Evolutionary conservation across 1,140 invertebrate species (phyloP), one percentile per base, ranked within the genome.

Genomic region (Apis laboriosa): DNA sequence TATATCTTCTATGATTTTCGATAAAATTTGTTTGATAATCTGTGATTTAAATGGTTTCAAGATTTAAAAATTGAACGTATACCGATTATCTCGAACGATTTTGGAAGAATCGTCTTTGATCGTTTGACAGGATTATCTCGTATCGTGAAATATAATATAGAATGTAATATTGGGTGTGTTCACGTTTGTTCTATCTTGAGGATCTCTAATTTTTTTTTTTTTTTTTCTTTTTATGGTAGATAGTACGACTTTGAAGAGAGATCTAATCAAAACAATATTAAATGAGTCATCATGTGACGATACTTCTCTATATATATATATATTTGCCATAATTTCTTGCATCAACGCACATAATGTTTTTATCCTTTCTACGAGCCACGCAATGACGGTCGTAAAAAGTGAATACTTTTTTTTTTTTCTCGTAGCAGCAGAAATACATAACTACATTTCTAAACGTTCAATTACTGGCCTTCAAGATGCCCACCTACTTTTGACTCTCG

Each of bases 181-280:
- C n/a, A 1, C 9, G 24, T 19, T 60, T 28, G 74, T 51, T 21
- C 43, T 64, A 77, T 77, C 51, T 76, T 34, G 21, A 51, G n/a
- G 19, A 64, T 51, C 5, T 28, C 7, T 11, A 51, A 53, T 76
- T 61, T 60, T 63, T 24, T 15, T 28, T 58, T 28, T 58, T n/a
- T 24, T 12, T 2, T 11, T 11, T n/a, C 12, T 12, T 2, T 11
- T 11, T 4, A 19, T 19, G 5, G 19, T n/a, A 43, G 34, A 9
- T 71, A 43, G 3, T 11, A 12, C 12, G 56, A 53, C 60, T 49
- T 64, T 53, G n/a, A 21, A 19, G 9, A 21, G 0, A 74, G 72
- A 74, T 74, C 43, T 51, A 64, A 28, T 53, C 49, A 34, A 64
- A 77, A 77, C n/a, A 21, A 21, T 77, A 77, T 77, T 53, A 53